These are phyloP conservation scores for Martes flavigula DNA, from an alignment of 2,797 vertebrate genomes.

Conservation along the genomic window DNA sequence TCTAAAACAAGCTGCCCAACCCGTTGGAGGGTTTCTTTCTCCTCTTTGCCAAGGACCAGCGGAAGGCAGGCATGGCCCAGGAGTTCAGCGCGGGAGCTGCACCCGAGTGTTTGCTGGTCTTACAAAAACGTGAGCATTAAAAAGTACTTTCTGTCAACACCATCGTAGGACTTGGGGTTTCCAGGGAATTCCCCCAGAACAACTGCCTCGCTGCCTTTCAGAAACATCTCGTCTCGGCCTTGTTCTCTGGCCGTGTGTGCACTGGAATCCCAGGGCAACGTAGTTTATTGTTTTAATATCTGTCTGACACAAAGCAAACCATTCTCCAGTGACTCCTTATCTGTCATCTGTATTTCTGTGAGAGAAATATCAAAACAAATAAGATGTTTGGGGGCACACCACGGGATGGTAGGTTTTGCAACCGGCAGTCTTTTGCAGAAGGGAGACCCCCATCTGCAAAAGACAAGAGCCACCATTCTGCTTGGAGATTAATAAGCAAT, in stretches of 20 bases:
- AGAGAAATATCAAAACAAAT: slow-evolving; percentile 87
- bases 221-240: slow-evolving; percentile 84
- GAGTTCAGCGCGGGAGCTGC: background rate
- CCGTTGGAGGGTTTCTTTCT: background rate
- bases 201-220: slow-evolving; percentile 80
- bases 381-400: slow-evolving; percentile 80
- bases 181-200: slow-evolving; percentile 76
- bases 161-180: slow-evolving; percentile 67
- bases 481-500: slow-evolving; percentile 58
- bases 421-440: slow-evolving; percentile 59
- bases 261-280: slow-evolving; percentile 83
- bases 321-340: slow-evolving; percentile 85
- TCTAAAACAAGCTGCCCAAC: background rate
- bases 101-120: background rate
- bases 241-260: slow-evolving; percentile 78
- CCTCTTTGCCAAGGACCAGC: background rate
- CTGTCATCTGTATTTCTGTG: slow-evolving; percentile 86
- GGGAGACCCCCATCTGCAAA: slow-evolving; percentile 50
- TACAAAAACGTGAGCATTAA: slow-evolving; percentile 59
- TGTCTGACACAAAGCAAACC: slow-evolving; percentile 83
- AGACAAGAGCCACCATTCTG: slow-evolving; percentile 5
- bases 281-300: slow-evolving; percentile 91
- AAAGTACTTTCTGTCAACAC: slow-evolving; percentile 69
- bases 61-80: background rate
- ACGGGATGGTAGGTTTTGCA: slow-evolving; percentile 66